Evolutionary conservation across 2,113 vertebrate genomes (phyloP).

Genomic region (Colinus virginianus): DNA sequence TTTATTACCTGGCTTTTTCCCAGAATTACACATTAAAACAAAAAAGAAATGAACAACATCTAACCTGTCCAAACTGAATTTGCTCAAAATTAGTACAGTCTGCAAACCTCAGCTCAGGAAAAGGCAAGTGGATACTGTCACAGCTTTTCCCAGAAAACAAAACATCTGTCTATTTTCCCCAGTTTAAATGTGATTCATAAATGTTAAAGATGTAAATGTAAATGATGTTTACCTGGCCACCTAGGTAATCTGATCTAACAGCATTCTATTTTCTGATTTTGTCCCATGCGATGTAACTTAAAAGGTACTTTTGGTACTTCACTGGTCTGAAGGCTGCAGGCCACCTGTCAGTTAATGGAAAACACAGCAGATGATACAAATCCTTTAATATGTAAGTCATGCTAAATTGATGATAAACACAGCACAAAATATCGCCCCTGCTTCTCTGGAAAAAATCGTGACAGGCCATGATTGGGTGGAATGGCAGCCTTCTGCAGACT

Average conservation of each 20-base stretch:
- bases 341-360: conserved; percentile 52
- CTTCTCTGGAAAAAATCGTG: conserved; percentile 56
- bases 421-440: conserved; percentile 35
- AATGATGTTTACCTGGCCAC: background rate
- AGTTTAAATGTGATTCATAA: background rate
- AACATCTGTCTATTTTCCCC: background rate
- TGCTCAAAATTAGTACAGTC: conserved; percentile 49
- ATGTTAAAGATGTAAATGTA: conserved; percentile 30
- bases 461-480: background rate
- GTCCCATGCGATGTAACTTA: background rate
- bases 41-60: conserved; percentile 69
- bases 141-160: background rate
- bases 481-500: background rate
- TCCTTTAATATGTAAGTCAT: conserved; percentile 32
- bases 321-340: conserved; percentile 42
- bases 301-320: background rate
- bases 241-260: background rate
- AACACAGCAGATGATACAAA: conserved; percentile 37
- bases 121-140: conserved; percentile 25
- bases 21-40: conserved; percentile 54
- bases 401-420: conserved; percentile 59
- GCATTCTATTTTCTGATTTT: background rate
- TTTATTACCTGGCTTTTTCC: conserved; percentile 68
- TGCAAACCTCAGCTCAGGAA: conserved; percentile 51
- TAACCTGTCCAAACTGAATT: conserved; percentile 57